Percentiles rank a stretch among this genome's conserved stretches.
These are phyloP conservation scores for Aythya fuligula DNA, from an alignment of 2,797 vertebrate genomes.

Conservation along the genomic window DNA sequence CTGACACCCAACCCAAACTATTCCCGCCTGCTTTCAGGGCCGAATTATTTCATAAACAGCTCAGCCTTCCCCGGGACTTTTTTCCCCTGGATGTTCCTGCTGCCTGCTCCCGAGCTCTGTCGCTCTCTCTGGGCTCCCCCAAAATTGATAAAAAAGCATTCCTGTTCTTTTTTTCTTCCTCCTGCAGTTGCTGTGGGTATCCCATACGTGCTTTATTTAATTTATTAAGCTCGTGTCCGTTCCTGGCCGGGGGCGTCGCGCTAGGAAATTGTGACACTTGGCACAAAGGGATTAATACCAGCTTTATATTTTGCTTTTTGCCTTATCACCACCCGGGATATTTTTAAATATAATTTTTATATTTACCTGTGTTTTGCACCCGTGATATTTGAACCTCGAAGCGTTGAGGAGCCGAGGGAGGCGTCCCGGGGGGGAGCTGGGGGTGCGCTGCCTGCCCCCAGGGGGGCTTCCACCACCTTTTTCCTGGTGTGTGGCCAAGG, in stretches of 20 bases:
- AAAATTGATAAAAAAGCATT: background rate
- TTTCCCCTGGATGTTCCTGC: background rate
- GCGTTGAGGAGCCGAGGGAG: background rate
- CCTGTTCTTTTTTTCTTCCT: background rate
- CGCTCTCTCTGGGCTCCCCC: background rate
- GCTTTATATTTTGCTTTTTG: background rate
- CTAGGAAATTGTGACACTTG: background rate
- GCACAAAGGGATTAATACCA: background rate
- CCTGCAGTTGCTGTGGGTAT: background rate
- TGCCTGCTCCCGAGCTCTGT: background rate
- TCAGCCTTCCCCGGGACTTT: slow-evolving; percentile 25
- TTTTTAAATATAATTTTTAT: background rate
- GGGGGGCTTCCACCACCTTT: rapidly evolving
- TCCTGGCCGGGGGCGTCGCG: background rate
- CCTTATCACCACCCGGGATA: background rate
- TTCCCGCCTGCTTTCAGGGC: background rate
- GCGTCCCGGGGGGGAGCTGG: background rate
- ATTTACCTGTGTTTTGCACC: background rate
- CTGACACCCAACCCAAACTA: slow-evolving; percentile 30
- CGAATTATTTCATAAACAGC: slow-evolving; percentile 36
- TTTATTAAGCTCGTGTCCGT: background rate
- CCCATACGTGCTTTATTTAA: background rate
- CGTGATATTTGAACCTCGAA: background rate
- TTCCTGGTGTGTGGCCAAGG: background rate
- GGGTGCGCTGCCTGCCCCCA: background rate